Evolutionary conservation across 1,140 invertebrate species (phyloP), one percentile per base, ranked within the genome.

Genomic region (Psix sp.): DNA sequence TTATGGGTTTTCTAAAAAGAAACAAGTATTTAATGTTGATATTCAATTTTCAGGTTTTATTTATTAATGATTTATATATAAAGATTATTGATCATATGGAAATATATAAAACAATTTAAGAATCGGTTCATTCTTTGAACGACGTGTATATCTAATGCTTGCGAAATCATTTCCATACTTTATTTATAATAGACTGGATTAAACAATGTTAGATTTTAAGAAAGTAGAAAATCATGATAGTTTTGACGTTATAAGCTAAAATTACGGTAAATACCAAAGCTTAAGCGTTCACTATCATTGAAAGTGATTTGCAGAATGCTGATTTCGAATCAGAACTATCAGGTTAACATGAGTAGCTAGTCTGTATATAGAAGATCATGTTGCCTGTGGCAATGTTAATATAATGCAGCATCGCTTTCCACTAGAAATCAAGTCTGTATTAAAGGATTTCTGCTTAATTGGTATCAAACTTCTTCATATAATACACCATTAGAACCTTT

Each of bases 241-340:
- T 43, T 59, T 26, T 6, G 18, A 31, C 54, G 42, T 40, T 18
- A 54, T 70, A 60, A 60, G 38, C 26, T 14, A 5, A 54, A 60
- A 60, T 70, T 60, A 70, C 16, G 17, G 38, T 62, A 71, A 71
- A 65, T 57, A 73, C 63, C 57, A 35, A 45, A 60, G 54, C 46
- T 73, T 59, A 73, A 66, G 65, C 48, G 48, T 40, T 46, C 39
- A 40, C 45, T 57, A 59, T 60, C 60, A 65, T 52, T 54, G 54
- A 46, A 54, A 54, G 39, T 65, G 60, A 73, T 73, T 73, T 73
- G 51, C 54, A 60, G 52, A 73, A 65, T 52, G 54, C 45, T 48
- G 66, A 73, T 52, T 73, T 63, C 40, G 67, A 73, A 54, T 73
- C 33, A 40, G 59, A 73, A 73, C 60, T 66, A 73, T 73, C 70